Evolutionary conservation across 1,140 invertebrate genomes (phyloP).

Genomic region (Ips nitidus): DNA sequence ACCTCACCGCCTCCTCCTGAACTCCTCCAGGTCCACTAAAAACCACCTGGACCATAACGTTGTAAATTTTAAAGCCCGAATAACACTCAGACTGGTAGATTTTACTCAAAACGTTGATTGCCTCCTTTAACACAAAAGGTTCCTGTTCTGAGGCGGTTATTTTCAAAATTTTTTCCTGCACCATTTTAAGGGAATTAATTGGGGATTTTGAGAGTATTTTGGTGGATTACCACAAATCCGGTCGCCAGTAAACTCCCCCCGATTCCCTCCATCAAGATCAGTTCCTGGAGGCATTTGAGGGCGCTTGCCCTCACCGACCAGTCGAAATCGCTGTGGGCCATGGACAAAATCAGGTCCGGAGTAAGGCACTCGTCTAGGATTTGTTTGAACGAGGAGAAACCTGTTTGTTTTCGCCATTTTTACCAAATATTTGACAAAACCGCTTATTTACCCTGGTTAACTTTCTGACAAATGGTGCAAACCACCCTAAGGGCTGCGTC

Average conservation of each 20-base stretch:
- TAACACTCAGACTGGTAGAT: slow-evolving; percentile 17
- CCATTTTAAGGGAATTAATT: neutral
- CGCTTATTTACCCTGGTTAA: slow-evolving; percentile 21
- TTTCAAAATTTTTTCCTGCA: slow-evolving; percentile 31
- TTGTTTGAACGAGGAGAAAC: slow-evolving; percentile 28
- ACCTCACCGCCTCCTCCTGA: slow-evolving; percentile 21
- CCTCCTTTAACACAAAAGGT: slow-evolving; percentile 19
- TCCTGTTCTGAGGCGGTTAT: slow-evolving; percentile 21
- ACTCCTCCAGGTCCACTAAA: slow-evolving; percentile 11
- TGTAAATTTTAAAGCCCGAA: slow-evolving; percentile 18
- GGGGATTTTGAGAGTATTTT: neutral
- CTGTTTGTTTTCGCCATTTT: neutral
- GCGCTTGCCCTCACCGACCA: slow-evolving; percentile 20
- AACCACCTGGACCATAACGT: slow-evolving; percentile 20
- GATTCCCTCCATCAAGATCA: slow-evolving; percentile 28
- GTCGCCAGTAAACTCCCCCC: slow-evolving; percentile 6
- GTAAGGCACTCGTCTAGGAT: slow-evolving; percentile 21
- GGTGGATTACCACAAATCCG: slow-evolving; percentile 3
- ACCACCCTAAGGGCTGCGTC: slow-evolving; percentile 28
- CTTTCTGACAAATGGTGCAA: slow-evolving; percentile 28
- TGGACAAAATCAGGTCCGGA: slow-evolving; percentile 23
- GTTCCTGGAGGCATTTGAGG: slow-evolving; percentile 28
- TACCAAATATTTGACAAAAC: too few relatives aligned
- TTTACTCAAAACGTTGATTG: slow-evolving; percentile 18
- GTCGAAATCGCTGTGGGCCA: slow-evolving; percentile 24